These are phyloP conservation scores for Neopipo cinnamomea DNA, from an alignment of 2,113 vertebrate species.

Conservation along the genomic window DNA sequence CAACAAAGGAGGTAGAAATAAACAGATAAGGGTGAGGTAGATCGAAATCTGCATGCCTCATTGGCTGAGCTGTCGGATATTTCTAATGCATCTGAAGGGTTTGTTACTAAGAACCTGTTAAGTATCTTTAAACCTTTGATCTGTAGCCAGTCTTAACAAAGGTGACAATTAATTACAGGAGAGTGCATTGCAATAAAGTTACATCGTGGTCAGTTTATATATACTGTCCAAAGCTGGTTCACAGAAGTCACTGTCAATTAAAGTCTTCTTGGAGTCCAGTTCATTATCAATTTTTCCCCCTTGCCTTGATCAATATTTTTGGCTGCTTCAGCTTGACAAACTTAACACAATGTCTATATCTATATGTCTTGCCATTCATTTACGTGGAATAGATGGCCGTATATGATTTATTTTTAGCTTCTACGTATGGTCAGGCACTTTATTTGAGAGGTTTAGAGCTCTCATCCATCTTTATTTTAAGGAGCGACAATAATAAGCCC, in stretches of 20 bases:
- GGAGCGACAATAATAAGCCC: constrained; percentile 43
- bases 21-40: constrained; percentile 51
- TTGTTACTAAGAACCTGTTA: constrained; percentile 70
- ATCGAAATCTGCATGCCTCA: constrained; percentile 64
- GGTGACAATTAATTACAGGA: constrained; percentile 79
- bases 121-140: constrained; percentile 75
- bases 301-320: constrained; percentile 75
- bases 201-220: constrained; percentile 68
- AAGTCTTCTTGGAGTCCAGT: constrained; percentile 66
- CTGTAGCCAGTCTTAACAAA: constrained; percentile 75
- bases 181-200: constrained; percentile 72
- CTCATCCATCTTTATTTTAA: constrained; percentile 70
- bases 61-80: constrained; percentile 63
- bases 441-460: constrained; percentile 59
- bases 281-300: constrained; percentile 69
- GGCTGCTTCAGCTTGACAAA: constrained; percentile 63
- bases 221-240: constrained; percentile 63
- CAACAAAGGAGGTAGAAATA: constrained; percentile 61
- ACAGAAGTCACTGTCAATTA: constrained; percentile 76
- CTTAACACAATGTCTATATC: constrained; percentile 68
- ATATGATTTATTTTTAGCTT: constrained; percentile 70
- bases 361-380: constrained; percentile 70
- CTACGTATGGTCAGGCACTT: constrained; percentile 53
- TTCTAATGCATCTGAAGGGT: constrained; percentile 65
- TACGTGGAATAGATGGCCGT: constrained; percentile 56